Percentiles rank a stretch among this genome's conserved stretches.
Evolutionary conservation across 2,888 invertebrate genomes (phyloP).

Genomic region (Geophilus truncorum): DNA sequence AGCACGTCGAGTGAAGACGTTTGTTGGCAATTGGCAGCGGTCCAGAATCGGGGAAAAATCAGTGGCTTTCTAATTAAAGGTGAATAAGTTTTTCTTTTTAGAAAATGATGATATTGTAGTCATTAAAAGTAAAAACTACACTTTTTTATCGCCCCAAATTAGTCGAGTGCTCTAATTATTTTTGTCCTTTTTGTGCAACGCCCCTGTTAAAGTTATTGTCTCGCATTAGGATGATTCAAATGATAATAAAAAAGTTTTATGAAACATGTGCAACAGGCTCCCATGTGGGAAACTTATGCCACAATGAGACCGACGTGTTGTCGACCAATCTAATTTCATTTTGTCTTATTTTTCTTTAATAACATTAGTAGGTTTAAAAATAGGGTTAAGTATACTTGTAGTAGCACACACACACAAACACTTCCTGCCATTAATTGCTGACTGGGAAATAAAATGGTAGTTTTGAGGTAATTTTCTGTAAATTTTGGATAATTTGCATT

Average conservation of each 20-base stretch:
- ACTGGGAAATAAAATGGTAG: too few relatives aligned
- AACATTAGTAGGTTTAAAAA: too few relatives aligned
- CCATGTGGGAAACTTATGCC: neutral
- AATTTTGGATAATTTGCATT: too few relatives aligned
- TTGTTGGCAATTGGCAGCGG: neutral
- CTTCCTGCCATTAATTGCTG: too few relatives aligned
- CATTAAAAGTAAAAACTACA: neutral
- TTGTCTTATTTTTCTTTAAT: too few relatives aligned
- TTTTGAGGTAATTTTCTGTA: too few relatives aligned
- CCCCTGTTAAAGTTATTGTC: constrained; percentile 12
- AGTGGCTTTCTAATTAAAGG: neutral
- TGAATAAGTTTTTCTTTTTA: neutral
- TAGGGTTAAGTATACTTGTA: too few relatives aligned
- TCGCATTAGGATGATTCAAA: constrained; percentile 15
- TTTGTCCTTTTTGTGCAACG: neutral
- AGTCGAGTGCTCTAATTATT: constrained; percentile 16
- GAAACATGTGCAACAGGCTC: constrained; percentile 3
- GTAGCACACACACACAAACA: too few relatives aligned
- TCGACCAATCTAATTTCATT: too few relatives aligned
- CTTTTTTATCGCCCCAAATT: neutral
- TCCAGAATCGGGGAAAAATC: neutral
- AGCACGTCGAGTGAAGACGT: neutral
- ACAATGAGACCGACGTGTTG: too few relatives aligned
- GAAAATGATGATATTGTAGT: neutral
- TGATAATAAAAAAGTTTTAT: neutral